Evolutionary conservation across 2,888 invertebrate species (phyloP).

Genomic region (Chalcis sispes): DNA sequence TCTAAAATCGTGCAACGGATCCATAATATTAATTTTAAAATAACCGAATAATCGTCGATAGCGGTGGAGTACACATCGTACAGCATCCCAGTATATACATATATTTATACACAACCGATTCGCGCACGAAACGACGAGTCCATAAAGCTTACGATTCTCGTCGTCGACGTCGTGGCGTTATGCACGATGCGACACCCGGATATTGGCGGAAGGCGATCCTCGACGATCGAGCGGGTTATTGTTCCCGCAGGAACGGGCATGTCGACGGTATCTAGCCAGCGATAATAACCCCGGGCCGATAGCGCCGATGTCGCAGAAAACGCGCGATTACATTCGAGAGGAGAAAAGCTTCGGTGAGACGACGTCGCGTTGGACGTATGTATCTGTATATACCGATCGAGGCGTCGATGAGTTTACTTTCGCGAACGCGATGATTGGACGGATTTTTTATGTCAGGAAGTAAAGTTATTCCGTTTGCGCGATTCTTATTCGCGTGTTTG

Average conservation of each 20-base stretch:
- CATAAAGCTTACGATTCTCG: constrained; percentile 45
- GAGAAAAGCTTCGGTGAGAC: neutral
- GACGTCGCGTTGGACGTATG: neutral
- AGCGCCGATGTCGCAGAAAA: constrained; percentile 19
- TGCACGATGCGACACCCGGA: neutral
- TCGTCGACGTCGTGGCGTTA: neutral
- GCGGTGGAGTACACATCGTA: too few relatives aligned
- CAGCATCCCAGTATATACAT: too few relatives aligned
- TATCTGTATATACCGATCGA: neutral
- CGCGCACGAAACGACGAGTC: constrained; percentile 1
- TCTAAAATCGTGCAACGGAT: too few relatives aligned
- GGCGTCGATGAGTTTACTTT: too few relatives aligned
- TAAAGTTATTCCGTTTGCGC: too few relatives aligned
- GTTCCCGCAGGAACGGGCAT: constrained; percentile 33
- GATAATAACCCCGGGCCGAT: constrained; percentile 14
- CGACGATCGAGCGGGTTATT: constrained; percentile 39
- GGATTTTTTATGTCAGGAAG: too few relatives aligned
- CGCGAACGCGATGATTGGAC: too few relatives aligned
- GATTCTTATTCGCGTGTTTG: too few relatives aligned
- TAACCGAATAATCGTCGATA: too few relatives aligned
- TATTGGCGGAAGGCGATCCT: constrained; percentile 17
- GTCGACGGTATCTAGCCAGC: too few relatives aligned
- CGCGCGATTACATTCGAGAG: constrained; percentile 27
- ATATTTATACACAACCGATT: too few relatives aligned
- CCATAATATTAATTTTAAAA: too few relatives aligned